phyloP scores from a whole-genome alignment of 30 jellyfish, hydroid and myxozoan species.

The Phacellophora camtschatica region DNA sequence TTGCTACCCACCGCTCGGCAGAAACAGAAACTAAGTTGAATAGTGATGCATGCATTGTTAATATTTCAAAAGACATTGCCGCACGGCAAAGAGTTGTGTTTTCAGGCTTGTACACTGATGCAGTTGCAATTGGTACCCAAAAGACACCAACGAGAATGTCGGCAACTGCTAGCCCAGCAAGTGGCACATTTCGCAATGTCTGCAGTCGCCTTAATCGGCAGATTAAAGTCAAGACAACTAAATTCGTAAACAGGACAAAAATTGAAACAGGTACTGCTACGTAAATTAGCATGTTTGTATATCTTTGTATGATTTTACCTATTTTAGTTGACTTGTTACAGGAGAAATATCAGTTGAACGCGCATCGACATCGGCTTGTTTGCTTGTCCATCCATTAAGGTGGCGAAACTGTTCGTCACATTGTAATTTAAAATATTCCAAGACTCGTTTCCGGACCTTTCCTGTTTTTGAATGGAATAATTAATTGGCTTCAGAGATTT shows the following conservation, averaged over 20 bases:
- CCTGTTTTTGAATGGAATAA: no score
- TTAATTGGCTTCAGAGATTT: no score
- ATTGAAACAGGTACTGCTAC: slow-evolving; percentile 40
- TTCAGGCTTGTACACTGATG: slow-evolving; percentile 26
- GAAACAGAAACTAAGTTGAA: slow-evolving; percentile 57
- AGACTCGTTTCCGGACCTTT: no score
- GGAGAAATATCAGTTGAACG: background rate
- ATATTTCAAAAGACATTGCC: slow-evolving; percentile 44
- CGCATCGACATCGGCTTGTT: background rate
- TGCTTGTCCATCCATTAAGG: background rate
- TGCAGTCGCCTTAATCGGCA: slow-evolving; percentile 19
- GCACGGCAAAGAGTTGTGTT: slow-evolving; percentile 43
- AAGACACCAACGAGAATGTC: slow-evolving; percentile 49
- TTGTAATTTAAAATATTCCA: no score
- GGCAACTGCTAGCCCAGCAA: slow-evolving; percentile 57
- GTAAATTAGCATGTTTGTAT: slow-evolving; percentile 17
- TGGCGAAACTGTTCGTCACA: background rate
- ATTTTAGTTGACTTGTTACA: background rate
- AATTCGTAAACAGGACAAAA: slow-evolving; percentile 50
- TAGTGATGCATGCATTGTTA: slow-evolving; percentile 63
- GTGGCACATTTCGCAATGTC: slow-evolving; percentile 52
- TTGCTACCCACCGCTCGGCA: slow-evolving; percentile 61
- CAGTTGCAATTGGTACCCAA: slow-evolving; percentile 61
- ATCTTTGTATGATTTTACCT: background rate
- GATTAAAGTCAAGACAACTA: slow-evolving; percentile 22